Conservation (phyloP, 2,797 vertebrate species). For the Florisuga fusca region DNA sequence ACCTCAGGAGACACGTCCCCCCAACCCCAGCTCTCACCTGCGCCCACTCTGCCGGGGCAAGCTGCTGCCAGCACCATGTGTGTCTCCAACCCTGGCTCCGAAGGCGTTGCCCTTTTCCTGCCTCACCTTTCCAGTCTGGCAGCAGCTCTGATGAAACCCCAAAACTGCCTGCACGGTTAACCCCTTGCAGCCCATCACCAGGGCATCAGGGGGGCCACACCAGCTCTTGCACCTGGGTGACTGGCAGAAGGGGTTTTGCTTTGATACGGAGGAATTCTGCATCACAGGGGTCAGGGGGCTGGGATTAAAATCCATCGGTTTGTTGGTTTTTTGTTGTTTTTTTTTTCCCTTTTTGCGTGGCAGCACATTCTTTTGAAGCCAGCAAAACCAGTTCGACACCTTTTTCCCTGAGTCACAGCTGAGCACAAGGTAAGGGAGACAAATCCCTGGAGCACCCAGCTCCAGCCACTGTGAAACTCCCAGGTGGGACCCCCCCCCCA, state of each 20-base stretch:
- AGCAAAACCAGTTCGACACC: not conserved
- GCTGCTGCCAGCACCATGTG: constrained; percentile 1
- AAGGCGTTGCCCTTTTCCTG: constrained; percentile 55
- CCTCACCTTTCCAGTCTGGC: constrained; percentile 75
- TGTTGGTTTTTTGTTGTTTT: too few relatives aligned
- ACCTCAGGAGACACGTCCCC: not conserved
- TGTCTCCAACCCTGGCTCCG: not conserved
- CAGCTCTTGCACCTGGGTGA: not conserved
- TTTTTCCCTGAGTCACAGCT: not conserved
- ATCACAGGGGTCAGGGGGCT: fast-evolving
- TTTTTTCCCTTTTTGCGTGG: fast-evolving
- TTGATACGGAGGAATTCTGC: fast-evolving
- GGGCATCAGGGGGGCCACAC: fast-evolving
- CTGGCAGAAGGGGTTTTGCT: not conserved
- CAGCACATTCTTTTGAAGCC: not conserved
- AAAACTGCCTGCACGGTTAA: constrained; percentile 18
- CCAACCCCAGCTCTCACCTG: not conserved
- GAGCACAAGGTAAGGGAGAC: not conserved
- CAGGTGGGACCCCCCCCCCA: fast-evolving
- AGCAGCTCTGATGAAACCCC: not conserved
- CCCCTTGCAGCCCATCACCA: not conserved
- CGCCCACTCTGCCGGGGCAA: not conserved
- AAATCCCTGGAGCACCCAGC: fast-evolving
- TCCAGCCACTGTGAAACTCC: fast-evolving
- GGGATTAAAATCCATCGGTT: too few relatives aligned